These are phyloP conservation scores for Brachyalestes nurse DNA, from an alignment of 2,797 vertebrate genomes.

Conservation along the genomic window DNA sequence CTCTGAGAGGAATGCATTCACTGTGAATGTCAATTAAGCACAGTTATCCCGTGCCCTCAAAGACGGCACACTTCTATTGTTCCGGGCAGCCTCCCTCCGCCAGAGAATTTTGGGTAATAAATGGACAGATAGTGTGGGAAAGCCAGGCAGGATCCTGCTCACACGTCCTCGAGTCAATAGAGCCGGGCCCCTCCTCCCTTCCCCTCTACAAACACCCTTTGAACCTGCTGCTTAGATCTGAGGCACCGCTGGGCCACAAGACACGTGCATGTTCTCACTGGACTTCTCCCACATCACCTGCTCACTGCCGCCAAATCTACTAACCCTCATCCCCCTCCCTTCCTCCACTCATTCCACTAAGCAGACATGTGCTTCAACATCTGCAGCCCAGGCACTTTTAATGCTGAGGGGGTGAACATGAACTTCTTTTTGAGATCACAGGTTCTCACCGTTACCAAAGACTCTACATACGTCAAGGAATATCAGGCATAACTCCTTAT, in stretches of 20 bases:
- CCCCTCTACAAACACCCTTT: conserved; percentile 57
- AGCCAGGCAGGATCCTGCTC: conserved; percentile 78
- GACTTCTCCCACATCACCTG: conserved; percentile 57
- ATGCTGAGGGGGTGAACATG: not conserved
- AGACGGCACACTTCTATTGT: conserved; percentile 87
- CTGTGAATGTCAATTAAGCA: conserved; percentile 68
- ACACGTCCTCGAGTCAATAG: conserved; percentile 73
- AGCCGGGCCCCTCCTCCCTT: conserved; percentile 29
- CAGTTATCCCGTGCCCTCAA: conserved; percentile 66
- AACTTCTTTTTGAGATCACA: conserved; percentile 20
- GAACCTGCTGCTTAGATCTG: conserved; percentile 66
- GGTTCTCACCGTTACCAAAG: not conserved
- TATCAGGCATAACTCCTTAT: not conserved
- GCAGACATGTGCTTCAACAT: conserved; percentile 37
- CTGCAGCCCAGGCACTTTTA: conserved; percentile 21
- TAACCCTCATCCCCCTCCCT: conserved; percentile 7
- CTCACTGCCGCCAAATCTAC: conserved; percentile 23
- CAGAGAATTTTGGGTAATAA: conserved; percentile 76
- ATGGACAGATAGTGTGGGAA: conserved; percentile 86
- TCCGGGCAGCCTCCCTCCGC: conserved; percentile 54
- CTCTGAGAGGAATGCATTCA: conserved; percentile 49
- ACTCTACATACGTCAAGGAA: not conserved
- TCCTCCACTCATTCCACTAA: not conserved
- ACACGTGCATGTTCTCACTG: conserved; percentile 60
- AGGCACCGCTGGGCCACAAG: conserved; percentile 53